Evolutionary conservation across 2,888 invertebrate genomes (phyloP), one percentile per base, ranked within the genome.

Genomic region (Meliscaeva auricollis): DNA sequence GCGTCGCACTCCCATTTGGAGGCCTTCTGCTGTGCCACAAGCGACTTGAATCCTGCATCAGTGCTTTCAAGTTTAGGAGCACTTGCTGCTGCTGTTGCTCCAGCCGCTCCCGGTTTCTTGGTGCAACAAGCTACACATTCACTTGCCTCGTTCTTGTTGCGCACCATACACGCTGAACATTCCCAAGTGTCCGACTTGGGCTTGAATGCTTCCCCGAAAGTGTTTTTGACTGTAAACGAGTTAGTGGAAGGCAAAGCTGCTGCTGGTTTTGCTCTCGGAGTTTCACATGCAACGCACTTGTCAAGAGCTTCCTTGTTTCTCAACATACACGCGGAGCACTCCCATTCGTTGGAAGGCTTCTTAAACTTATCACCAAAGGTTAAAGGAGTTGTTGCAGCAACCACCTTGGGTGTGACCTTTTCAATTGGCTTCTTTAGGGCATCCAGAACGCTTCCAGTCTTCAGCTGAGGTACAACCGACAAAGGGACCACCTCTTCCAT

Each of bases 241-340:
- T 56, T 69, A 1, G 46, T 52, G 46, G 17, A 26, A 66, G 75
- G 38, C 46, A 66, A 32, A 44, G 66, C 50, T 50, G 83, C 7
- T 1, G 54, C 89, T 13, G 58, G 38, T 26, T 77, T 87, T 11
- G 22, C 46, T 6, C 92, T 93, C 1, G 92, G 88, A 13, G 92
- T 91, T 83, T 93, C 91, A 89, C 95, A 95, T 22, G 94, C 94
- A 7, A 92, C 92, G 88, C 95, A 95, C 30, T 91, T 91, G 3
- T 87, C 88, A 1, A 89, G 89, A n/a, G 91, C 90, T 0, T 90
- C 89, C 8, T 93, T 91, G 89, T 96, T 96, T 48, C 93, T 92
- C 13, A 95, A 91, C 91, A 94, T 92, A 89, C 96, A 96, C 20
- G 91, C 92, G 1, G 93, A 91, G 90, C 96, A 96, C 88, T 95